phyloP scores from a whole-genome alignment of 2,797 vertebrate species.

The Natrix natrix region DNA sequence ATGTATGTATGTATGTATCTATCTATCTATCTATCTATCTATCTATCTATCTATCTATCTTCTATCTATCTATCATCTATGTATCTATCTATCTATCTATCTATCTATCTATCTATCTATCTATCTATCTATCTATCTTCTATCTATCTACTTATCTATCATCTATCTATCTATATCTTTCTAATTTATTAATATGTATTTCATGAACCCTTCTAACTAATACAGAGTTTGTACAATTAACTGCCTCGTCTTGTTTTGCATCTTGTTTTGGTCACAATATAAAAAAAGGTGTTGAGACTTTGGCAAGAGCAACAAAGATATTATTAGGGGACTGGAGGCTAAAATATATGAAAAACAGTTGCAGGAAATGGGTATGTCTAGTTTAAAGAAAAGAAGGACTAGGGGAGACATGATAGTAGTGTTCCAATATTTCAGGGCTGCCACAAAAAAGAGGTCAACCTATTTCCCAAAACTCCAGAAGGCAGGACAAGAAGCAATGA shows the following conservation, averaged over 20 bases:
- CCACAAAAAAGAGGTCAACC: not conserved
- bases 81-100: not conserved
- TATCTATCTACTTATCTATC: too few relatives aligned
- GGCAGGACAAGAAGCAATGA: not conserved
- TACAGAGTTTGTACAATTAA: not conserved
- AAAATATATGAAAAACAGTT: not conserved
- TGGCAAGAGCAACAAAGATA: not conserved
- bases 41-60: not conserved
- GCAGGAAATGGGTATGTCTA: not conserved
- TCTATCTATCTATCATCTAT: not conserved
- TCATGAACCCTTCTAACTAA: not conserved
- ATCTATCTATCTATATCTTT: too few relatives aligned
- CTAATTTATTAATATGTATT: not conserved
- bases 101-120: too few relatives aligned
- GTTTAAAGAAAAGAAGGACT: too few relatives aligned
- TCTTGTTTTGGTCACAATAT: not conserved
- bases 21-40: too few relatives aligned
- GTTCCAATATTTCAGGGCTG: too few relatives aligned
- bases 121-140: too few relatives aligned
- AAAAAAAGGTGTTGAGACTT: not conserved
- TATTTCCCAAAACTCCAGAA: not conserved
- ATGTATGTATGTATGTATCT: too few relatives aligned
- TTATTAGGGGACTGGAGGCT: not conserved
- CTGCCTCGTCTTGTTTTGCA: not conserved
- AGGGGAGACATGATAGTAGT: too few relatives aligned